Percentiles rank a stretch among this genome's conserved stretches.
phyloP scores from a whole-genome alignment of 37 sponge, comb jelly and placozoan genomes.

The Diacarnus erythraeanus region DNA sequence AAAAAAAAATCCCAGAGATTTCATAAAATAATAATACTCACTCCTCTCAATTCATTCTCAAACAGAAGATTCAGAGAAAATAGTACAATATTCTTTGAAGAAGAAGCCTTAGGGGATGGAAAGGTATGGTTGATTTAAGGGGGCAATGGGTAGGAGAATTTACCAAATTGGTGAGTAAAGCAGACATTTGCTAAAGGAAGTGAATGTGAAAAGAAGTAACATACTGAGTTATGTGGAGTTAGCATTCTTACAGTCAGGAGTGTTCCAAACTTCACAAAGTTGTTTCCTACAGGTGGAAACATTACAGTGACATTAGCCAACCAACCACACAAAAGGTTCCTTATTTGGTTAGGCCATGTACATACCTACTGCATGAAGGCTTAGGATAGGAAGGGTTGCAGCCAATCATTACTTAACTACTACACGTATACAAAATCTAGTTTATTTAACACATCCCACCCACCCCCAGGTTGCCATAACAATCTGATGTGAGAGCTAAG shows the following conservation, averaged over 20 bases:
- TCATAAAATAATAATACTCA: conserved; percentile 17
- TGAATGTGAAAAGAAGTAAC: background rate
- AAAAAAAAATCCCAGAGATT: background rate
- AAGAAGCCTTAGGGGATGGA: conserved; percentile 28
- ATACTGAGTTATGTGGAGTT: background rate
- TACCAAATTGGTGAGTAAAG: conserved; percentile 53
- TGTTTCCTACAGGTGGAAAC: conserved; percentile 37
- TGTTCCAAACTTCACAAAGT: conserved; percentile 72
- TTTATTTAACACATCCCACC: no score
- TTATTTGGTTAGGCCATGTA: background rate
- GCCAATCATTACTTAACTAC: no score
- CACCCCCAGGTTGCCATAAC: no score
- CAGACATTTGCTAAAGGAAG: conserved; percentile 61
- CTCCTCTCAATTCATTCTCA: conserved; percentile 79
- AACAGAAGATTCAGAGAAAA: conserved; percentile 67
- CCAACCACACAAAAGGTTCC: background rate
- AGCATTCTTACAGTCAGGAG: conserved; percentile 48
- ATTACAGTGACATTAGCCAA: background rate
- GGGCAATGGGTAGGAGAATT: background rate
- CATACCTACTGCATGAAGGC: background rate
- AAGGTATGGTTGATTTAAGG: background rate
- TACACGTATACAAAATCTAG: no score
- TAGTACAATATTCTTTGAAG: conserved; percentile 54
- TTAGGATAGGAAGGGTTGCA: background rate
- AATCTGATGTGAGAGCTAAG: no score